Evolutionary conservation across 2,113 vertebrate genomes (phyloP).

Genomic region (Stigmatopora nigra): DNA sequence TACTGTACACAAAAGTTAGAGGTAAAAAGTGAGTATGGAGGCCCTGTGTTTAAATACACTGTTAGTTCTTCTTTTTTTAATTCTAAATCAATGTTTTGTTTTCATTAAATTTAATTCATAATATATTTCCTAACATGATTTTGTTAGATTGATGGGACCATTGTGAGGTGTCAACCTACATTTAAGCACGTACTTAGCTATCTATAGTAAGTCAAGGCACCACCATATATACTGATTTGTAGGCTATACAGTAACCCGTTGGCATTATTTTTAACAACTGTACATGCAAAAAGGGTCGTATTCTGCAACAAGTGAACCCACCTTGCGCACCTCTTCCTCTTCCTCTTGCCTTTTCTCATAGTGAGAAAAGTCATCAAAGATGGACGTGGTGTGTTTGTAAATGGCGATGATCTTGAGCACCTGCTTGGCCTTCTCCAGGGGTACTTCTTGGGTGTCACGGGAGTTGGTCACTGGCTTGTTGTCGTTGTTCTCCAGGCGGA

Average conservation of each 20-base stretch:
- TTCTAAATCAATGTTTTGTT: too few relatives aligned
- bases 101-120: too few relatives aligned
- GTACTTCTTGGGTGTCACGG: conserved; percentile 97
- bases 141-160: too few relatives aligned
- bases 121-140: too few relatives aligned
- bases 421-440: conserved; percentile 96
- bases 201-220: too few relatives aligned
- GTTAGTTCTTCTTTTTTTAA: too few relatives aligned
- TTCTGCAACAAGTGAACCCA: conserved; percentile 48
- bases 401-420: conserved; percentile 94
- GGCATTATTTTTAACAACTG: neutral
- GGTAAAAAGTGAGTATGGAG: too few relatives aligned
- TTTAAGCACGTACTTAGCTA: too few relatives aligned
- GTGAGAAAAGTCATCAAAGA: conserved; percentile 98
- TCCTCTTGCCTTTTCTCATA: conserved; percentile 95
- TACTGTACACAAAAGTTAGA: too few relatives aligned
- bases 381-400: conserved; percentile 98
- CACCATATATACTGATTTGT: neutral
- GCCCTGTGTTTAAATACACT: too few relatives aligned
- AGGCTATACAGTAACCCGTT: neutral
- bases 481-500: conserved; percentile 98
- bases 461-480: conserved; percentile 99
- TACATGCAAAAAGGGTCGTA: neutral
- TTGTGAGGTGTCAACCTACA: too few relatives aligned
- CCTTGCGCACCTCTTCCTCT: conserved; percentile 92